Conservation (phyloP, 2,888 invertebrate species). For the Elysia crispata region DNA sequence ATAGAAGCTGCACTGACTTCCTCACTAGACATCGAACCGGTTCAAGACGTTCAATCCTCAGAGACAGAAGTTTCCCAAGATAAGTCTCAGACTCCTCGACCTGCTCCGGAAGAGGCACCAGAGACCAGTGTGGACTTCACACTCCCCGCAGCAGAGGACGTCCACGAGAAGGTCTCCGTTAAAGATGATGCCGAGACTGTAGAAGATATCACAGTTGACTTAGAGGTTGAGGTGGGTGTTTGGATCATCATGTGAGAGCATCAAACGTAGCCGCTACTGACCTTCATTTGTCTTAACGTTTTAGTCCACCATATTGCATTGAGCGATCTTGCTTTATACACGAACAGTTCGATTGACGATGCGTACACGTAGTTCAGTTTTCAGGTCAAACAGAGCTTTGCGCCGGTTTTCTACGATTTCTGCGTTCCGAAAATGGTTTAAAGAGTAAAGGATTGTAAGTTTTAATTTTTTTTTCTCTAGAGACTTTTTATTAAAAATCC, state of each 20-base stretch:
- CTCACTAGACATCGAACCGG: constrained; percentile 70
- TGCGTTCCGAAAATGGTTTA: no score
- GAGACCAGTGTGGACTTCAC: constrained; percentile 21
- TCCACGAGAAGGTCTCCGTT: neutral
- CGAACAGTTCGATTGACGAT: no score
- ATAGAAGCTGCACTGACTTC: constrained; percentile 77
- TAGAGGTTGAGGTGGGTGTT: constrained; percentile 49
- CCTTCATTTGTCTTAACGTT: neutral
- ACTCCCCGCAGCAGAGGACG: neutral
- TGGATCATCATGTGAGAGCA: constrained; percentile 24
- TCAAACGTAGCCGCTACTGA: no score
- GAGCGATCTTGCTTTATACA: no score
- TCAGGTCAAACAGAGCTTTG: no score
- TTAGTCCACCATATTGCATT: neutral
- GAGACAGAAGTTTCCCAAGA: constrained; percentile 22
- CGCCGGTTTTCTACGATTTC: no score
- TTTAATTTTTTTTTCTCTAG: no score
- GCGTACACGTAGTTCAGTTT: no score
- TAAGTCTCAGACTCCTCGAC: neutral
- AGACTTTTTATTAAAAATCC: no score
- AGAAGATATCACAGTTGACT: constrained; percentile 36
- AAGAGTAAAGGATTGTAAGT: no score
- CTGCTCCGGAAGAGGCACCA: constrained; percentile 32
- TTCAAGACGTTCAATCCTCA: constrained; percentile 28
- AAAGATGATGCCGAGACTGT: constrained; percentile 41